Evolutionary conservation across 2,888 invertebrate species (phyloP), one percentile per base, ranked within the genome.

Genomic region (Caenorhabditis sp.): DNA sequence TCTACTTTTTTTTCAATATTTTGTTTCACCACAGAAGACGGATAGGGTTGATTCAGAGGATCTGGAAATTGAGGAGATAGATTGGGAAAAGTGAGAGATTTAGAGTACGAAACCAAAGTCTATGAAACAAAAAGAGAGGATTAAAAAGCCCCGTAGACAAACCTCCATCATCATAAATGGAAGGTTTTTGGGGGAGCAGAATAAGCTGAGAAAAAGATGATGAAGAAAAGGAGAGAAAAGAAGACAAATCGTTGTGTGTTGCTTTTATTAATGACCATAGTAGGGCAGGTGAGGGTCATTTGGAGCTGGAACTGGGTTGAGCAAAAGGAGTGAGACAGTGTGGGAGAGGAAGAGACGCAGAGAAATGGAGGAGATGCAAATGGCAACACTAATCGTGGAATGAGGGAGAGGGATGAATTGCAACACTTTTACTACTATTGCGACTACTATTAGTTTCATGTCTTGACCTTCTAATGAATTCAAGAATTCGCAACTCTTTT

Each of bases 261-360:
- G 73, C 73, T 74, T 80, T 79, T 79, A 79, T 79, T 79, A 79
- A 79, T 79, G 79, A 79, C 79, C 79, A 76, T 76, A 68, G 68
- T 63, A 56, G 79, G 79, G 79, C 79, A 79, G 79, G 79, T 79
- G 70, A 79, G 79, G 77, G 79, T 79, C 79, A 79, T 64, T 79
- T 51, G 69, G 26, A 61, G 44, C 77, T 77, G 77, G 73, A 79
- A 79, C 44, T 70, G 61, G 38, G 38, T 38, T 38, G 38, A 35
- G 70, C 51, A 64, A 70, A 68, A 38, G 28, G 41, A 24, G 24
- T 51, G 49, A 66, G 69, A n/a, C n/a, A 56, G 69, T 54, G 41
- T 28, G 22, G 51, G n/a, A 47, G 56, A 66, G n/a, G 66, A 66
- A 66, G 59, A 76, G 59, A 68, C 68, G 75, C 68, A 74, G 69